A percentile compares a stretch with the other conserved stretches of the same genome.
Conservation (phyloP, 2,888 invertebrate species). For the Dryadula phaetusa region DNA sequence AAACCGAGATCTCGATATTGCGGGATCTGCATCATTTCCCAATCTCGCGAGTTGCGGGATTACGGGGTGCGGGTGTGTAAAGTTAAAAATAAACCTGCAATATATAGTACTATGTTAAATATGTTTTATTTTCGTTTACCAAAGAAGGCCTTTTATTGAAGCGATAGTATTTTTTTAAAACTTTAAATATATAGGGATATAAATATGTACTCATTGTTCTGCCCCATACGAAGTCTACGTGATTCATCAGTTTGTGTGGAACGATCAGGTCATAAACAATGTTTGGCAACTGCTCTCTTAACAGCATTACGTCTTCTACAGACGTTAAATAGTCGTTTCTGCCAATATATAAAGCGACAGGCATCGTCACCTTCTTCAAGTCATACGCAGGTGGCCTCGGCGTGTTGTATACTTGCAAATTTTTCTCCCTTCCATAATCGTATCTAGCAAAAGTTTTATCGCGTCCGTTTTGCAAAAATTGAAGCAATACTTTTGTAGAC, state of each 20-base stretch:
- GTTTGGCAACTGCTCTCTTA: slow-evolving; percentile 49
- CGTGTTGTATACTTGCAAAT: slow-evolving; percentile 46
- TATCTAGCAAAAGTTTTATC: slow-evolving; percentile 51
- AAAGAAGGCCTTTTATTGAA: background rate
- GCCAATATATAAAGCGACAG: slow-evolving; percentile 47
- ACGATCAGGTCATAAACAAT: slow-evolving; percentile 49
- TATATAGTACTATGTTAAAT: too few species aligned
- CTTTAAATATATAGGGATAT: slow-evolving; percentile 48
- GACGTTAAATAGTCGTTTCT: slow-evolving; percentile 50
- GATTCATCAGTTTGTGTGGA: slow-evolving; percentile 47
- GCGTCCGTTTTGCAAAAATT: slow-evolving; percentile 52
- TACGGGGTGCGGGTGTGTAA: too few species aligned
- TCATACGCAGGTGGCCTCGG: slow-evolving; percentile 52
- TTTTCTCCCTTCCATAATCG: slow-evolving; percentile 52
- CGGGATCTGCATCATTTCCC: too few species aligned
- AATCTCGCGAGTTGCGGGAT: too few species aligned
- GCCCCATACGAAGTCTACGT: slow-evolving; percentile 53
- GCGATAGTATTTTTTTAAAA: slow-evolving; percentile 42
- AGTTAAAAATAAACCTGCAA: too few species aligned
- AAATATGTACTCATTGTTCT: slow-evolving; percentile 46
- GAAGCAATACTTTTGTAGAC: slow-evolving; percentile 55
- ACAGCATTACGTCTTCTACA: slow-evolving; percentile 45
- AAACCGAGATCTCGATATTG: too few species aligned
- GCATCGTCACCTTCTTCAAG: slow-evolving; percentile 50
- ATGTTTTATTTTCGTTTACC: too few species aligned